A percentile compares a stretch with the other conserved stretches of the same genome.
Conservation (phyloP, 2,113 vertebrate genomes). For the Gymnorhina tibicen region DNA sequence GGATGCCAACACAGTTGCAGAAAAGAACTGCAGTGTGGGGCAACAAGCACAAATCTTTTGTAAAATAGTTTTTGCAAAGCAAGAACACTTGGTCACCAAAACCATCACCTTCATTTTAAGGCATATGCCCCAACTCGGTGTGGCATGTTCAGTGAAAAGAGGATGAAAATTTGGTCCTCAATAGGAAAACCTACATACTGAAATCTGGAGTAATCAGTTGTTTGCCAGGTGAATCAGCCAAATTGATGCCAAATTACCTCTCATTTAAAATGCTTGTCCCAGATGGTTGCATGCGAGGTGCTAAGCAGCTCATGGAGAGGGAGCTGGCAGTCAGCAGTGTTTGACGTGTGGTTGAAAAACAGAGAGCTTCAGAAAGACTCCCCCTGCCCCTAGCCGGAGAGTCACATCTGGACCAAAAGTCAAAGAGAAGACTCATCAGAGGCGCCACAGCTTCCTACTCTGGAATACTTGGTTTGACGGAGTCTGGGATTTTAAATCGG, state of each 20-base stretch:
- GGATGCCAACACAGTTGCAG: neutral
- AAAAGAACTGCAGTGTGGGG: neutral
- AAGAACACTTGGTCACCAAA: neutral
- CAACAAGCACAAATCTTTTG: neutral
- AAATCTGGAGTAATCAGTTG: neutral
- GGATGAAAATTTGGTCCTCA: neutral
- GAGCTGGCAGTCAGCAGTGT: neutral
- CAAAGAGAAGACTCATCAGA: neutral
- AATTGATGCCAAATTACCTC: neutral
- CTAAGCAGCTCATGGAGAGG: neutral
- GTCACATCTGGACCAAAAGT: neutral
- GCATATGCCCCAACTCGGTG: neutral
- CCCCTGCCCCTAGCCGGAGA: neutral
- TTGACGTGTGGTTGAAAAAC: accelerated
- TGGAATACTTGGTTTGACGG: neutral
- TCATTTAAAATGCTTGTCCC: neutral
- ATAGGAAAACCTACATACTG: neutral
- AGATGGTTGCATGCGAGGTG: neutral
- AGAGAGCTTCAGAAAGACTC: neutral
- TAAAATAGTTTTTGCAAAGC: neutral
- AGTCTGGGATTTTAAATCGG: neutral
- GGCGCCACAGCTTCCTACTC: neutral
- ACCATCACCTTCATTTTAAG: neutral
- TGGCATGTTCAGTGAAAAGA: neutral
- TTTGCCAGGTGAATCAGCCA: neutral